These are phyloP conservation scores for Festucalex cinctus DNA, from an alignment of 2,113 vertebrate genomes.

Conservation along the genomic window DNA sequence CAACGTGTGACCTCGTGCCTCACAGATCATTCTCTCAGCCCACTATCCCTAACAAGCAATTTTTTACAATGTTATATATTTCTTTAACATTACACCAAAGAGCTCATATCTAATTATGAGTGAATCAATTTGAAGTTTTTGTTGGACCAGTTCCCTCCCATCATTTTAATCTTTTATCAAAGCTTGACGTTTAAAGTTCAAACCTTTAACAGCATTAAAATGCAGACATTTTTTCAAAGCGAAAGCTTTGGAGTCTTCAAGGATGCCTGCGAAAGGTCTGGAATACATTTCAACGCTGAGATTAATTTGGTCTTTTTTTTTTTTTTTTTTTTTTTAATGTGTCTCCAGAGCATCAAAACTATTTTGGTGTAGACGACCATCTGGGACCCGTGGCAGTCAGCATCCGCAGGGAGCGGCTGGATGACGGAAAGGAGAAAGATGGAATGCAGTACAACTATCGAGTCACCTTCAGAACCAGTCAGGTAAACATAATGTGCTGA, in stretches of 20 bases:
- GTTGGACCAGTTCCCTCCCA: too few species aligned
- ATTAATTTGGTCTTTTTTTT: conserved; percentile 5
- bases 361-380: conserved; percentile 93
- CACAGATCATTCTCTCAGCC: conserved; percentile 33
- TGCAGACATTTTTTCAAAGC: background rate
- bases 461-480: conserved; percentile 92
- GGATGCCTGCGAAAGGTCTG: background rate
- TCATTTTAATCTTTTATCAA: conserved; percentile 16
- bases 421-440: conserved; percentile 92
- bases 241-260: background rate
- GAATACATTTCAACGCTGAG: background rate
- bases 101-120: conserved; percentile 20
- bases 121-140: conserved; percentile 26
- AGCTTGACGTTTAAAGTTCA: background rate
- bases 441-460: conserved; percentile 92
- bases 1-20: conserved; percentile 47
- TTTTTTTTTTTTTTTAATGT: conserved; percentile 8
- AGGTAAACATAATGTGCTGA: conserved; percentile 73
- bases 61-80: conserved; percentile 13
- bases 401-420: conserved; percentile 88
- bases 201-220: background rate
- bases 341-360: conserved; percentile 91
- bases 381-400: conserved; percentile 94
- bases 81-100: background rate
- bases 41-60: conserved; percentile 23